Conservation (phyloP, 2,113 vertebrate species). For the Barbus barbus region DNA sequence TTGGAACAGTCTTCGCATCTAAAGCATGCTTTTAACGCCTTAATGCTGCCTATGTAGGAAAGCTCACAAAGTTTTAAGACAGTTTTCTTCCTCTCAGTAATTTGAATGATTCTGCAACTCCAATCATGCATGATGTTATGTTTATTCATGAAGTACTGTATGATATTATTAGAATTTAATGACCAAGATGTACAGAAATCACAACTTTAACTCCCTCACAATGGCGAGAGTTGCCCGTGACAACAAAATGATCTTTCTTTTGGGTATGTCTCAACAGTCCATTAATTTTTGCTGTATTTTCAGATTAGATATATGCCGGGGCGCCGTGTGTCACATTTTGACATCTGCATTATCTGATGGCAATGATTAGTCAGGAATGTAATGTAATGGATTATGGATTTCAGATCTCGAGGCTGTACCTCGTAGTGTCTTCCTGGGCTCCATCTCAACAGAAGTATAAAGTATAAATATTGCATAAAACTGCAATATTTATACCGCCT, state of each 20-base stretch:
- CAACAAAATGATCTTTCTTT: neutral
- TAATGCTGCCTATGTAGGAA: neutral
- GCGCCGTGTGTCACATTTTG: neutral
- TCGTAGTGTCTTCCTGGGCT: constrained; percentile 7
- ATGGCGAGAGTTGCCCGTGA: neutral
- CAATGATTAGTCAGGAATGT: constrained; percentile 29
- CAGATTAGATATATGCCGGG: constrained; percentile 24
- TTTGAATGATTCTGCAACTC: constrained; percentile 7
- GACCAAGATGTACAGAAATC: neutral
- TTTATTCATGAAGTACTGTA: neutral
- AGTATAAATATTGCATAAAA: constrained; percentile 34
- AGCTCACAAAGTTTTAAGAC: neutral
- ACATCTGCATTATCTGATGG: constrained; percentile 38
- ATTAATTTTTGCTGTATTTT: constrained; percentile 18
- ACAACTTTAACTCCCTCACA: neutral
- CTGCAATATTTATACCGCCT: constrained; percentile 11
- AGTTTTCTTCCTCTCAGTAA: neutral
- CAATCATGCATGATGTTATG: neutral
- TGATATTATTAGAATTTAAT: constrained; percentile 27
- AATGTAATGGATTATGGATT: constrained; percentile 45
- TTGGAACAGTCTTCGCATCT: neutral
- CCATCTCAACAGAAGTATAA: constrained; percentile 10
- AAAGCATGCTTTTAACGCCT: neutral
- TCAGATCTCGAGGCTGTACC: constrained; percentile 11
- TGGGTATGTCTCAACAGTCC: constrained; percentile 26